Base-by-base conservation (phyloP, 2,797 vertebrate species). In the Hoplostethus mediterraneus region DNA sequence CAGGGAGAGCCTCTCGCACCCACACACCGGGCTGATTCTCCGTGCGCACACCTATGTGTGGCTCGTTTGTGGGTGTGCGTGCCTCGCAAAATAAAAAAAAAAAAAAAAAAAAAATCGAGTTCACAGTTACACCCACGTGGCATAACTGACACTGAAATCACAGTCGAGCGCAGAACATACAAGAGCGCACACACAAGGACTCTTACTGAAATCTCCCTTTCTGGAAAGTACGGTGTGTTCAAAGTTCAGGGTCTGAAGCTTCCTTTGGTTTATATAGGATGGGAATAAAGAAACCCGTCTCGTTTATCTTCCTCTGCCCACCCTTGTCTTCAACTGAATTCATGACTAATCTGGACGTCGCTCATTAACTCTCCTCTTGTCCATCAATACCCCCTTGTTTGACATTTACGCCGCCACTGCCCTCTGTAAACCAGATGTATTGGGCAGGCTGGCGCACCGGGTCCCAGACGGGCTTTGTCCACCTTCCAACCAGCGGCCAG, bases 1-100 rank as follows among this genome's bases (percentile, higher is more conserved):
- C 90, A 93, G 86, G 79, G 82, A 79, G 79, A 90, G 88, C 88
- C 90, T 89, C 87, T 83, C 65, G 77, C 87, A 86, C 87, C 83
- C 86, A 87, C 75, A 79, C 70, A 85, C 52, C 45, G 80, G 80
- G 71, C 87, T 70, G 79, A 67, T 79, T 81, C 77, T 75, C 52
- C 59, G 66, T 42, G 82, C 52, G 67, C 81, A 91, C 89, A 90
- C 85, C 89, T 88, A 90, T 77, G 87, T 87, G 88, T 49, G 65
- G 69, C 87, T 89, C 80, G 70, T 87, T 89, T 90, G 90, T 76
- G 66, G 63, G 49, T 58, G 62, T 77, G 75, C 42, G 38, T 83
- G 77, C 80, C 82, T 82, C n/a, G 80, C 84, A 78, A 87, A 90
- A 88, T 86, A 21, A 79, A n/a, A n/a, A n/a, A 78, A 87, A 90